A percentile compares a stretch with the other conserved stretches of the same genome.
phyloP scores from a whole-genome alignment of 2,888 invertebrate genomes.

The Tachina grossa region DNA sequence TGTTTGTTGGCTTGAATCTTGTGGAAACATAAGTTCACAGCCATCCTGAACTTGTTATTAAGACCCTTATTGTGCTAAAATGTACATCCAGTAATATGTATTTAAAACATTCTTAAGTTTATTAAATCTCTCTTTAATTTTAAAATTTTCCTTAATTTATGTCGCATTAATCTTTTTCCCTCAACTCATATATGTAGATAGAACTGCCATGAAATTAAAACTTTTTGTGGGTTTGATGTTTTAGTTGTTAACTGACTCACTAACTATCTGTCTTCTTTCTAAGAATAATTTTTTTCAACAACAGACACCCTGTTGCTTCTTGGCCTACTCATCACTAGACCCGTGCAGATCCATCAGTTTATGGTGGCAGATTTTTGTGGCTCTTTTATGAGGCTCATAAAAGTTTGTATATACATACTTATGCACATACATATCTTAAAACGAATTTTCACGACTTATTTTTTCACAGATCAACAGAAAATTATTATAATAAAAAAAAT shows the following conservation, averaged over 20 bases:
- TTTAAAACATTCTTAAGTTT: no score
- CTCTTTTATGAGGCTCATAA: slow-evolving; percentile 66
- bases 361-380: slow-evolving; percentile 61
- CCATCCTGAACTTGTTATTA: no score
- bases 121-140: no score
- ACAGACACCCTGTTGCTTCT: slow-evolving; percentile 61
- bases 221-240: slow-evolving; percentile 45
- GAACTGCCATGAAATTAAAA: slow-evolving; percentile 24
- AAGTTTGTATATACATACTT: slow-evolving; percentile 24
- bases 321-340: slow-evolving; percentile 55
- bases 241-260: slow-evolving; percentile 44
- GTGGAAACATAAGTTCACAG: no score
- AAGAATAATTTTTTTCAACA: not conserved
- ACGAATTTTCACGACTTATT: slow-evolving; percentile 47
- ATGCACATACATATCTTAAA: slow-evolving; percentile 34
- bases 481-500: not conserved
- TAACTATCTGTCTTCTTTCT: slow-evolving; percentile 24
- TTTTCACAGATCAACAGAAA: slow-evolving; percentile 7
- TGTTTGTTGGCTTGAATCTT: no score
- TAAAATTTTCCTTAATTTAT: not conserved
- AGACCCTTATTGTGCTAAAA: no score
- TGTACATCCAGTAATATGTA: no score
- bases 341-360: slow-evolving; percentile 69
- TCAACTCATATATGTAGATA: not conserved
- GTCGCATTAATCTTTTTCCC: not conserved